Base-by-base conservation (phyloP, 1,140 invertebrate species). In the Atta texana region DNA sequence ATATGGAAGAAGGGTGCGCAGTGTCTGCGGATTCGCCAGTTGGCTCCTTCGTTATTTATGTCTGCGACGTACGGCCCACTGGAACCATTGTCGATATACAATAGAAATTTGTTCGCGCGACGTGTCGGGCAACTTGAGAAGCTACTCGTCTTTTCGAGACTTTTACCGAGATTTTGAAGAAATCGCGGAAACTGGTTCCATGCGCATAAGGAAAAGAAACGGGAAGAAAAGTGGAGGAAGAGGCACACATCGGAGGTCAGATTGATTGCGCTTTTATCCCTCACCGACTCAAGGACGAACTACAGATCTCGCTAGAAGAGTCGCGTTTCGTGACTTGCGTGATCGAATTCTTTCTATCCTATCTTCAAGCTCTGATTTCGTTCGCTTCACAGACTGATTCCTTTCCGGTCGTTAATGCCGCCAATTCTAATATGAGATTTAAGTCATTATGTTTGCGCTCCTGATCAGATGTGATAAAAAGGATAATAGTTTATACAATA, bases 101-200 rank as follows among this genome's bases (percentile, higher is more conserved):
- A 92, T 93, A 91, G 89, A 89, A 92, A 91, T 93, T 92, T 92
- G 92, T 93, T 90, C 91, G 75, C 63, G 74, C 87, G 88, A 92
- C 92, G 92, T 92, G 92, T 92, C 88, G 80, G 64, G 89, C 88
- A 92, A 89, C 57, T 86, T 85, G 85, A 91, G 72, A 55, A 85
- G 57, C 57, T 61, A 61, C 69, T 71, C 75, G 81, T 74, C 55
- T 84, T 75, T 61, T 61, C 77, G 21, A 71, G 63, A 64, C 44
- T 86, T 71, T 39, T 51, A 80, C 59, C 53, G 55, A 72, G 55
- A 80, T 86, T 80, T 74, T 74, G 53, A 80, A 71, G 66, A 78
- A 78, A 69, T 78, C 72, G 68, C 69, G 64, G 63, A 68, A 69
- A 39, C 63, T 68, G 53, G 44, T 59, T 44, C 24, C 8, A 69